A percentile compares a stretch with the other conserved stretches of the same genome.
Evolutionary conservation across 37 sponge, comb jelly and placozoan genomes (phyloP).

Genomic region (Theonella swinhoei): DNA sequence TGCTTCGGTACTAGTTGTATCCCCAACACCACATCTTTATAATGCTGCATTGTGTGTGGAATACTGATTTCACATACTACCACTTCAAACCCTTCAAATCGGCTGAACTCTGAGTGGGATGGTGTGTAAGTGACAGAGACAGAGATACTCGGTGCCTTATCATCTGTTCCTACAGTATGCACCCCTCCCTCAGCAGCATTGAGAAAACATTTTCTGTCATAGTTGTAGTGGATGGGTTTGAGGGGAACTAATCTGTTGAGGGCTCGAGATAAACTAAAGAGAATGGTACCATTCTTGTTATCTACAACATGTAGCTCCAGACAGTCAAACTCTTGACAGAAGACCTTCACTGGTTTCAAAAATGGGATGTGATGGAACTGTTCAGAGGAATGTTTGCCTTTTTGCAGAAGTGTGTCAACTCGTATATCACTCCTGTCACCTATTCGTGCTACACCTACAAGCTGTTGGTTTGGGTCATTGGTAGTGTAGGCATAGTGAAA

Average conservation of each 20-base stretch:
- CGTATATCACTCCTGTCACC: neutral
- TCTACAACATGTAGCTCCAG: constrained; percentile 21
- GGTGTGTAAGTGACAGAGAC: constrained; percentile 18
- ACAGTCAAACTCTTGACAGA: neutral
- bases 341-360: constrained; percentile 9
- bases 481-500: constrained; percentile 10
- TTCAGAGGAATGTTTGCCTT: neutral
- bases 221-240: constrained; percentile 11
- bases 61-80: neutral
- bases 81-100: constrained; percentile 47
- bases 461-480: neutral
- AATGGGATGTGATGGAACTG: neutral
- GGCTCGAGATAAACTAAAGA: constrained; percentile 1
- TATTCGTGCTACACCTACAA: constrained; percentile 10
- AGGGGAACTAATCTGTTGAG: constrained; percentile 4
- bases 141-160: neutral
- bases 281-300: neutral
- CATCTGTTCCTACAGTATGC: too few relatives aligned
- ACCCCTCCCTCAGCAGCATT: neutral
- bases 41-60: neutral
- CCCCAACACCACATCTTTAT: constrained; percentile 13
- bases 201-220: neutral
- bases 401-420: neutral
- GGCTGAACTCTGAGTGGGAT: constrained; percentile 7
- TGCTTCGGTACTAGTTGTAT: neutral